Conservation (phyloP, 2,888 invertebrate genomes). For the Limnephilus marmoratus region DNA sequence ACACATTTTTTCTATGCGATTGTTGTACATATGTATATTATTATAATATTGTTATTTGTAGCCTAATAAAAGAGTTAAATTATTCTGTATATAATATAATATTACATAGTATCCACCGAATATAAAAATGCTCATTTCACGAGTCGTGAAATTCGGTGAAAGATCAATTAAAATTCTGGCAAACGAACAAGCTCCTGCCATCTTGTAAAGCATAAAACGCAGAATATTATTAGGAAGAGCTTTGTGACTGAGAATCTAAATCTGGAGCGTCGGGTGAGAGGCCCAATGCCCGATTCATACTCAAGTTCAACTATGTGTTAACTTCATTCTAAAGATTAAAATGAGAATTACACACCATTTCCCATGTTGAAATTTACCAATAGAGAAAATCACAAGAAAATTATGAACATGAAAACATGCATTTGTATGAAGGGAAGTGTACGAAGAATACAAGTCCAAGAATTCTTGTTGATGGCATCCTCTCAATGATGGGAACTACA, state of each 20-base stretch:
- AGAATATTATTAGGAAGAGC: constrained; percentile 14
- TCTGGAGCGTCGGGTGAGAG: background rate
- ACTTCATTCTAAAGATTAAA: background rate
- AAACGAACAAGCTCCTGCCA: background rate
- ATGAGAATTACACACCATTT: background rate
- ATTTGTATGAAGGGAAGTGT: background rate
- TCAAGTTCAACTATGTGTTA: constrained; percentile 3
- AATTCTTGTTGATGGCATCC: background rate
- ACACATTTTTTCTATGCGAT: background rate
- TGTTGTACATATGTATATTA: background rate
- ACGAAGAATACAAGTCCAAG: background rate
- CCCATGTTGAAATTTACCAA: background rate
- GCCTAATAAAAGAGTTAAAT: background rate
- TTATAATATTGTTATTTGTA: background rate
- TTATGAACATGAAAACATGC: background rate
- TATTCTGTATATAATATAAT: background rate
- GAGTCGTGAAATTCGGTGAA: background rate
- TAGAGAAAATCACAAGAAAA: background rate
- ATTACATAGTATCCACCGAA: background rate
- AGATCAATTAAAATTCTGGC: constrained; percentile 41
- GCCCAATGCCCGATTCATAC: background rate
- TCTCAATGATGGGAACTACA: background rate
- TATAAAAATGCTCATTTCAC: constrained; percentile 19
- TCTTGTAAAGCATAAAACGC: background rate
- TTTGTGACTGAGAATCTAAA: constrained; percentile 14